These are phyloP conservation scores for Varanus komodoensis DNA, from an alignment of 2,113 vertebrate genomes.

Conservation along the genomic window DNA sequence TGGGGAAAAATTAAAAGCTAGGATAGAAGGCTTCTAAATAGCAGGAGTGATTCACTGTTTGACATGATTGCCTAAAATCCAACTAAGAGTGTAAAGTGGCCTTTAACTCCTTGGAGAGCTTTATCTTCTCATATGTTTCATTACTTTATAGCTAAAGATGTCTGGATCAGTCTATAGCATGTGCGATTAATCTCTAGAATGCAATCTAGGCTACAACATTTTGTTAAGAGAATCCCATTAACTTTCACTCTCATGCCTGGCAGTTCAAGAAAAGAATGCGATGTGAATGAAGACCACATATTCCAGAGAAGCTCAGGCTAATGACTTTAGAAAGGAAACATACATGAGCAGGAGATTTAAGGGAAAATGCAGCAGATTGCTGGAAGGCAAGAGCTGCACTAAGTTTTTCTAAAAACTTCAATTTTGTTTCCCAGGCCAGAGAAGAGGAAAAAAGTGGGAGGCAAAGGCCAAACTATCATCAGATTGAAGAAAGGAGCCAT, in stretches of 20 bases:
- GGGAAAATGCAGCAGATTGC: conserved; percentile 14
- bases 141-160: conserved; percentile 28
- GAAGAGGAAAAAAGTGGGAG: neutral
- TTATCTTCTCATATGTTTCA: conserved; percentile 19
- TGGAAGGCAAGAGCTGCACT: conserved; percentile 4
- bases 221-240: neutral
- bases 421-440: conserved; percentile 14
- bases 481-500: conserved; percentile 57
- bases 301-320: neutral
- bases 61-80: neutral
- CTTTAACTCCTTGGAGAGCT: conserved; percentile 18
- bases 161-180: conserved; percentile 18
- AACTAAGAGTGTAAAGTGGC: conserved; percentile 1
- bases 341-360: conserved; percentile 1
- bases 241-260: neutral
- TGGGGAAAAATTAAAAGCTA: neutral
- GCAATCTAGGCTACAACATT: conserved; percentile 27
- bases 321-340: conserved; percentile 33
- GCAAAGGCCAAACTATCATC: conserved; percentile 59
- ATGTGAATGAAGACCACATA: conserved; percentile 19
- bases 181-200: conserved; percentile 24
- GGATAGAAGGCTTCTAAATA: conserved; percentile 4
- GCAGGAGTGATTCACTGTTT: conserved; percentile 21
- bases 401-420: conserved; percentile 7
- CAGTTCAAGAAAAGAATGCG: conserved; percentile 24